These are phyloP conservation scores for Psittacula derbiana DNA, from an alignment of 2,797 vertebrate genomes.

Conservation along the genomic window DNA sequence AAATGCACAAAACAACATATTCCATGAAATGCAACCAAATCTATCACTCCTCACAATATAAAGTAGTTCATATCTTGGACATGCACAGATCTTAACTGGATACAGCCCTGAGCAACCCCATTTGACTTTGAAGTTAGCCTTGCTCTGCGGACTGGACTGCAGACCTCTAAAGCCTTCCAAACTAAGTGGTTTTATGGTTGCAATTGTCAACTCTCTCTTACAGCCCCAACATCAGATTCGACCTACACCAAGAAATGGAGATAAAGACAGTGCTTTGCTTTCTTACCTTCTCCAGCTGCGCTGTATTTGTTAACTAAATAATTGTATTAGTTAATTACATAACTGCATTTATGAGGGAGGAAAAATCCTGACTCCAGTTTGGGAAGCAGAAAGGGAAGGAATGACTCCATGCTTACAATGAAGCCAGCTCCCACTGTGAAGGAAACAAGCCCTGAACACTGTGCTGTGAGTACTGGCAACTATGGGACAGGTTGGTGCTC, in stretches of 20 bases:
- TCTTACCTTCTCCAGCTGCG: background rate
- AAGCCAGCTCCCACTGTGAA: background rate
- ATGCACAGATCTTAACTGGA: background rate
- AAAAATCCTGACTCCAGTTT: background rate
- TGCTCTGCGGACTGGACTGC: background rate
- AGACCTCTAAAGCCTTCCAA: background rate
- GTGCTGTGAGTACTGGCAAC: accelerated
- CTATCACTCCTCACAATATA: background rate
- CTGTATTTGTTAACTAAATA: background rate
- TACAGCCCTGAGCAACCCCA: background rate
- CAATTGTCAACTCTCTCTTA: background rate
- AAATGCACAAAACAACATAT: background rate
- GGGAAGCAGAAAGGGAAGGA: background rate
- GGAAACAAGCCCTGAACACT: background rate
- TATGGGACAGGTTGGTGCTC: background rate
- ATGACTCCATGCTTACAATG: background rate
- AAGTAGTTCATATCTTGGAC: background rate
- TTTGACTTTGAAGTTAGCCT: background rate
- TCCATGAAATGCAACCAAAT: background rate
- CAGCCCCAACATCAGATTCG: accelerated
- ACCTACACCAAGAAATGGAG: background rate
- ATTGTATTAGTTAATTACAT: background rate
- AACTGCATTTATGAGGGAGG: background rate
- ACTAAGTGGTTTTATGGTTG: background rate
- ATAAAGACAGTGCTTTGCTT: background rate